Base-by-base conservation (phyloP, 1,140 invertebrate species). In the Drosophila sproati region DNA sequence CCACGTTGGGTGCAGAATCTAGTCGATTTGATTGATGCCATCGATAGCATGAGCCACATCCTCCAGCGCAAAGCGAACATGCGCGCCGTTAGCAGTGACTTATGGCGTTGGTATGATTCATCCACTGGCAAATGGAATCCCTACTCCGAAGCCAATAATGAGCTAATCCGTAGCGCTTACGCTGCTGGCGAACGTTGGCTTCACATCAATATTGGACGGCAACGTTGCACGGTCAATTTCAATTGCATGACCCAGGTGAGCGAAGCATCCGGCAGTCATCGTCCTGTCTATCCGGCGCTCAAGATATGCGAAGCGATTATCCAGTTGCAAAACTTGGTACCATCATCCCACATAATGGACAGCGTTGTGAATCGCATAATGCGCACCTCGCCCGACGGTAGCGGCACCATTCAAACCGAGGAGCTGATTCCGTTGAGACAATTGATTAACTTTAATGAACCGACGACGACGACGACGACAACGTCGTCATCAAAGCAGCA, bases 101-200 rank as follows among this genome's bases (percentile, higher is more conserved):
- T 94, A 2, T 98, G 97, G 97, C 96, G 97, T 82, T 98, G 97
- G 97, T 98, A 97, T 92, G 97, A 98, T 91, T 94, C 97, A 31
- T 95, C 95, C 10, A 95, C 95, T 7, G 96, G 96, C 5, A 96
- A 96, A 83, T 98, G 97, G 97, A 96, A 95, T 54, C 93, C 95
- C 32, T 98, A 98, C 82, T 95, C 95, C 2, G 92, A 94, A 3
- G 82, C 94, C 4, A 97, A 97, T 76, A 98, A 98, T 91, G 95
- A 96, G 80, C 93, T 95, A 1, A 98, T 98, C 39, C 96, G 98
- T 82, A 96, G 97, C 76, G 96, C 97, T 0, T 98, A 97, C 86
- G 95, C 95, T 93, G 94, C 94, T 57, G 97, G 97, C 1, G 96
- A 98, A 73, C 94, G 94, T 31, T 95, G 94, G 81, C 94, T 97